Evolutionary conservation across 2,113 vertebrate genomes (phyloP), one percentile per base, ranked within the genome.

Genomic region (Tragelaphus buxtoni): DNA sequence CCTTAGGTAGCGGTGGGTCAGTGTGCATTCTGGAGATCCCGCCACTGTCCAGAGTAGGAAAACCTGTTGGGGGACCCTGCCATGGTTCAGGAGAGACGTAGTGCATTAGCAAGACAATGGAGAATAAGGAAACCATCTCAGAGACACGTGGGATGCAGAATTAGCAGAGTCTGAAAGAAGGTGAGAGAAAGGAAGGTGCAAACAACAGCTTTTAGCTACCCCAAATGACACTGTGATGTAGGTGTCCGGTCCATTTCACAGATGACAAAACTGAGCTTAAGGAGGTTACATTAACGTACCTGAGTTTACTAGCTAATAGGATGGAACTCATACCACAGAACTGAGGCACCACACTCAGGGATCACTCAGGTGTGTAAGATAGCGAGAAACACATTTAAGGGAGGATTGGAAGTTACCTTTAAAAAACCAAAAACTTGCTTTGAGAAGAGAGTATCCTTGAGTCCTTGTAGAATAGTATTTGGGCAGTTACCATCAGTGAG

Each of bases 201-300:
- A 84, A 42, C 58, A 14, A 32, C 53, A 58, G 81, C 28, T 39
- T 18, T n/a, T 51, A 51, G 9, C 45, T 82, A 10, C 51, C 35
- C 20, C 9, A 12, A 72, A 1, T 47, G 45, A 84, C 7, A 39
- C 51, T 5, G 5, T 0, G 26, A 53, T 4, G 4, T 9, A 24
- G 42, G 13, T 9, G 16, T 22, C 42, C 35, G 24, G 30, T 49
- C 81, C 49, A 51, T 65, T 92, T 90, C n/a, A 24, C 39, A 86
- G 69, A 88, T 9, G 74, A 42, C n/a, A 55, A 93, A 49, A 61
- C 58, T 18, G 32, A 83, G 39, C 63, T 60, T n/a, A 76, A n/a
- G 6, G 11, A 35, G 32, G 4, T 74, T 35, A 83, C 76, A n/a
- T 20, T 13, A 53, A 74, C 24, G 58, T 30, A 2, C 9, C 0